Conservation (phyloP, 2,113 vertebrate genomes). For the Nothoprocta pentlandii region DNA sequence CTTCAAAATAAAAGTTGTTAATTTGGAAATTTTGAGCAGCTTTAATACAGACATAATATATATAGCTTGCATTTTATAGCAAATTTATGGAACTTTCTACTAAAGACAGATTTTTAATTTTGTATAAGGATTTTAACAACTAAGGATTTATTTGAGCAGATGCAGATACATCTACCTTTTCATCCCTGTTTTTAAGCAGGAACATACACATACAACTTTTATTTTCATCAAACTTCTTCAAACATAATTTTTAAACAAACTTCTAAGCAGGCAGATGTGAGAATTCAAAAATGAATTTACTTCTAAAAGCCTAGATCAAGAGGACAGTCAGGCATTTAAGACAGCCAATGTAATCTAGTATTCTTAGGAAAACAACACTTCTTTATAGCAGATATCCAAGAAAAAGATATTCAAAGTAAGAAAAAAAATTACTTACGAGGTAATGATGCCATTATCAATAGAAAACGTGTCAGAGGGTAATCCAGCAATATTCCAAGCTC, state of each 20-base stretch:
- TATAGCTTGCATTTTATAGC: not conserved
- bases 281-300: not conserved
- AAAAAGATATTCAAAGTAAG: not conserved
- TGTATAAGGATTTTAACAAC: not conserved
- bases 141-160: not conserved
- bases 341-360: not conserved
- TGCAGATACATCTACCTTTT: not conserved
- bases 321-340: not conserved
- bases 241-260: not conserved
- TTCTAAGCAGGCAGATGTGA: not conserved
- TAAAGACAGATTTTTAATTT: not conserved
- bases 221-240: not conserved
- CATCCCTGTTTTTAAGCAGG: not conserved
- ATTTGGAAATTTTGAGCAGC: not conserved
- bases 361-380: not conserved
- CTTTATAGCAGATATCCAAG: not conserved
- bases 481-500: constrained; percentile 89
- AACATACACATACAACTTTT: not conserved
- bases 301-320: not conserved
- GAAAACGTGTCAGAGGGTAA: constrained; percentile 92
- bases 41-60: not conserved
- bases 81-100: not conserved
- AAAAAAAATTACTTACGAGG: constrained; percentile 80
- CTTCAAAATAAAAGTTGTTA: not conserved
- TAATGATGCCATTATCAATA: constrained; percentile 91